Conservation (phyloP, 2,113 vertebrate genomes). For the Chloropsis cyanopogon region DNA sequence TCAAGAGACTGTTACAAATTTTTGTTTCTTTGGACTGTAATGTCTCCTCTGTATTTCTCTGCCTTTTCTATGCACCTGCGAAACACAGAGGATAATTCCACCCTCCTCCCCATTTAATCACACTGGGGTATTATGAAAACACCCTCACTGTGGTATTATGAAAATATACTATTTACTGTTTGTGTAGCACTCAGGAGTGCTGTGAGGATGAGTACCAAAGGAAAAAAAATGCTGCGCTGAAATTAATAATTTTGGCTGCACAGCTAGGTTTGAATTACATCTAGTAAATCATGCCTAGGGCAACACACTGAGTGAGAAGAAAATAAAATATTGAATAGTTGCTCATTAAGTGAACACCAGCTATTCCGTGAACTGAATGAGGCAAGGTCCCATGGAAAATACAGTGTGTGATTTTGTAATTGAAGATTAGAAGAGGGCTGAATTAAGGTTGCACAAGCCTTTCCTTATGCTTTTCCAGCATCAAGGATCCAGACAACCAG, state of each 20-base stretch:
- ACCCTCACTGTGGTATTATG: neutral
- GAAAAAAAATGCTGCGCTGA: conserved; percentile 2
- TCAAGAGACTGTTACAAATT: neutral
- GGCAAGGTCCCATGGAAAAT: conserved; percentile 29
- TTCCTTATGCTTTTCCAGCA: neutral
- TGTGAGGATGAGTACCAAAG: conserved; percentile 53
- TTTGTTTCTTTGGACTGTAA: neutral
- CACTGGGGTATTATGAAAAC: conserved; percentile 12
- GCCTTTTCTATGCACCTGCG: neutral
- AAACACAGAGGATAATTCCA: neutral
- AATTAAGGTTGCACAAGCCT: neutral
- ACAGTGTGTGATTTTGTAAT: neutral
- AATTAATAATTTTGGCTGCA: conserved; percentile 62
- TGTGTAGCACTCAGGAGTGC: conserved; percentile 34
- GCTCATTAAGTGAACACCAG: conserved; percentile 43
- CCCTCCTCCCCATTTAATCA: neutral
- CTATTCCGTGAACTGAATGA: conserved; percentile 23
- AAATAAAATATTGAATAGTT: conserved; percentile 68
- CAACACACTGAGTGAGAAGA: conserved; percentile 59
- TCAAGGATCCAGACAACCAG: neutral
- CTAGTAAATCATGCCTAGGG: conserved; percentile 61
- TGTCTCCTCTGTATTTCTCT: neutral
- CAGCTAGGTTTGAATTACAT: conserved; percentile 59
- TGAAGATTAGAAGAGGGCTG: neutral
- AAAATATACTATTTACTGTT: conserved; percentile 51